These are phyloP conservation scores for Omphaloscelis lunosa DNA, from an alignment of 2,888 invertebrate genomes.

Conservation along the genomic window DNA sequence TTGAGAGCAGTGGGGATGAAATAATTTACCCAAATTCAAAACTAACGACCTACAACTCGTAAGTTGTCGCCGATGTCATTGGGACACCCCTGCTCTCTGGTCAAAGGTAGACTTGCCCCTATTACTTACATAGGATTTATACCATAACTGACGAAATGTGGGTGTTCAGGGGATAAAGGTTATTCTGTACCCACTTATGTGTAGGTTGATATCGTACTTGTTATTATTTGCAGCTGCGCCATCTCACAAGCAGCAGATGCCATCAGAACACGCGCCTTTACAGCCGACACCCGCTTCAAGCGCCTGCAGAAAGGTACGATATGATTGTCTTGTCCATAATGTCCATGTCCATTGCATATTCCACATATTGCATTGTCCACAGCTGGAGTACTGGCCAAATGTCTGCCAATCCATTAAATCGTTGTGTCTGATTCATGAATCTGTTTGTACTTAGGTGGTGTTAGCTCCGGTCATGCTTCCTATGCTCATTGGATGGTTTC, in stretches of 20 bases:
- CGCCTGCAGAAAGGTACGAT: conserved; percentile 80
- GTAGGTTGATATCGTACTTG: neutral
- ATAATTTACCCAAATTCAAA: too few relatives aligned
- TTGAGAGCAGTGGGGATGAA: too few relatives aligned
- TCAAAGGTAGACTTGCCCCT: too few relatives aligned
- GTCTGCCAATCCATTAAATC: neutral
- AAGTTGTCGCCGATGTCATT: too few relatives aligned
- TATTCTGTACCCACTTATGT: neutral
- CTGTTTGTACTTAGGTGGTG: conserved; percentile 1
- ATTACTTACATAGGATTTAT: neutral
- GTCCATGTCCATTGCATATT: neutral
- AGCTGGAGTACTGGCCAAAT: neutral
- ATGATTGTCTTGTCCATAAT: neutral
- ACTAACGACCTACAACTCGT: too few relatives aligned
- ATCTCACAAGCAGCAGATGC: conserved; percentile 77
- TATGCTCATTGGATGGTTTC: conserved; percentile 5
- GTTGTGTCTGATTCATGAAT: neutral
- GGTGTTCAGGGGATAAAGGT: neutral
- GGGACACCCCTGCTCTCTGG: too few relatives aligned
- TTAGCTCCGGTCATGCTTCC: neutral
- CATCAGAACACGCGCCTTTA: conserved; percentile 76
- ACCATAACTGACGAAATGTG: neutral
- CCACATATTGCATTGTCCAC: neutral
- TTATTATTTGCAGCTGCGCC: conserved; percentile 77
- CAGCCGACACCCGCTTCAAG: conserved; percentile 68